Evolutionary conservation across 2,113 vertebrate species (phyloP).

Genomic region (Mustela lutreola): DNA sequence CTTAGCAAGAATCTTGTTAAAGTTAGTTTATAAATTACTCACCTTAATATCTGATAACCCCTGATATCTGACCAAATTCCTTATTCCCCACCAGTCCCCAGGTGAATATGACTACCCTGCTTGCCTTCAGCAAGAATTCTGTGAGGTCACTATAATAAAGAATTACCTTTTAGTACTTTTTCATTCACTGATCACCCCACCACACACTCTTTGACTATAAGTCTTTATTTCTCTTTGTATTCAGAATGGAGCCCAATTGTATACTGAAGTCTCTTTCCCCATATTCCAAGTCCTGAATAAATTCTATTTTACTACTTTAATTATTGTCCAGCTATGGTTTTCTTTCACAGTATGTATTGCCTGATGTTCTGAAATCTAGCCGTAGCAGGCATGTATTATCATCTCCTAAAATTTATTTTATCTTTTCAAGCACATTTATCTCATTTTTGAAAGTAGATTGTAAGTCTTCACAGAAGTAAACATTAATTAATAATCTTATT

Average conservation of each 20-base stretch:
- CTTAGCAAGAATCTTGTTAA: conserved; percentile 21
- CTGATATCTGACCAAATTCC: neutral
- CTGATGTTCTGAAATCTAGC: neutral
- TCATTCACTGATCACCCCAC: neutral
- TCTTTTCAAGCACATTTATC: neutral
- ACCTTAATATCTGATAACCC: neutral
- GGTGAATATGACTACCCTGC: neutral
- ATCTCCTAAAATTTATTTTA: neutral
- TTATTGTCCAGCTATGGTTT: neutral
- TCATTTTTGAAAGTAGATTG: neutral
- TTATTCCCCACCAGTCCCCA: neutral
- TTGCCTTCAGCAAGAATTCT: neutral
- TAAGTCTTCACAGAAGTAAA: neutral
- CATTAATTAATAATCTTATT: neutral
- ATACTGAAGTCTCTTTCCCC: neutral
- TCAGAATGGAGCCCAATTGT: neutral
- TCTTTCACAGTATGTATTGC: neutral
- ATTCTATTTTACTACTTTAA: neutral
- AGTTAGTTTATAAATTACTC: neutral
- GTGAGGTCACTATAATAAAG: neutral
- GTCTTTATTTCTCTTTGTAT: neutral
- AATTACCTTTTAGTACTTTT: neutral
- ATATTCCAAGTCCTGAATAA: neutral
- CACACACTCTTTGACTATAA: neutral
- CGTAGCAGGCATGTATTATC: neutral